A percentile compares a stretch with the other conserved stretches of the same genome.
These are phyloP conservation scores for Diadegma fenestrale DNA, from an alignment of 2,888 invertebrate species.

Conservation along the genomic window DNA sequence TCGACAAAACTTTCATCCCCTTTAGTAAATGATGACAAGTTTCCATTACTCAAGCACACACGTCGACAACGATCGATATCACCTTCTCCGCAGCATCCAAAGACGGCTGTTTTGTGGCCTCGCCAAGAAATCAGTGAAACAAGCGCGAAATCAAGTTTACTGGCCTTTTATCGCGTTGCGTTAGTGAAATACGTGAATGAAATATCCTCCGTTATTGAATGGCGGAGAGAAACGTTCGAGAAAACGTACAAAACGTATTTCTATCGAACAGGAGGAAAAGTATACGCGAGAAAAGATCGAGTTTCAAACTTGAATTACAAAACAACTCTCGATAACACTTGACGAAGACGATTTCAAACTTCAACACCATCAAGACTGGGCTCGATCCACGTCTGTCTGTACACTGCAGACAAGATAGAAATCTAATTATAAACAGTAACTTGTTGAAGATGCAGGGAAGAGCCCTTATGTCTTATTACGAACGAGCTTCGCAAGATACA, in stretches of 20 bases:
- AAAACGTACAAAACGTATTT: neutral
- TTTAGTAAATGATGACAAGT: neutral
- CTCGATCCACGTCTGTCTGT: slow-evolving; percentile 1
- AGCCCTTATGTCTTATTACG: slow-evolving; percentile 22
- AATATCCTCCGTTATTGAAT: slow-evolving; percentile 27
- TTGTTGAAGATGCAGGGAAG: slow-evolving; percentile 44
- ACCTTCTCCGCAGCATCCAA: neutral
- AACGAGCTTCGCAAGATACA: neutral
- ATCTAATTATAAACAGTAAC: slow-evolving; percentile 60
- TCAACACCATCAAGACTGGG: slow-evolving; percentile 19
- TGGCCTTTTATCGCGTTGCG: slow-evolving; percentile 14
- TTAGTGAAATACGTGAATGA: slow-evolving; percentile 31
- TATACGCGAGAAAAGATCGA: slow-evolving; percentile 18
- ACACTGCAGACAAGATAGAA: slow-evolving; percentile 43
- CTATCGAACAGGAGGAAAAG: slow-evolving; percentile 6
- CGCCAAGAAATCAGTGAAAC: slow-evolving; percentile 34
- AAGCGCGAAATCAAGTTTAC: slow-evolving; percentile 25
- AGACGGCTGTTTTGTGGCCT: slow-evolving; percentile 6
- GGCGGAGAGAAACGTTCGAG: slow-evolving; percentile 5
- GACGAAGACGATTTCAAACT: slow-evolving; percentile 18
- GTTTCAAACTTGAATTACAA: slow-evolving; percentile 29
- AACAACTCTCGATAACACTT: slow-evolving; percentile 20
- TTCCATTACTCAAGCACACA: slow-evolving; percentile 7
- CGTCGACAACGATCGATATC: slow-evolving; percentile 3
- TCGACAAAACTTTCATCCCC: neutral